These are phyloP conservation scores for Trichopria drosophilae DNA, from an alignment of 2,888 invertebrate genomes.

Conservation along the genomic window DNA sequence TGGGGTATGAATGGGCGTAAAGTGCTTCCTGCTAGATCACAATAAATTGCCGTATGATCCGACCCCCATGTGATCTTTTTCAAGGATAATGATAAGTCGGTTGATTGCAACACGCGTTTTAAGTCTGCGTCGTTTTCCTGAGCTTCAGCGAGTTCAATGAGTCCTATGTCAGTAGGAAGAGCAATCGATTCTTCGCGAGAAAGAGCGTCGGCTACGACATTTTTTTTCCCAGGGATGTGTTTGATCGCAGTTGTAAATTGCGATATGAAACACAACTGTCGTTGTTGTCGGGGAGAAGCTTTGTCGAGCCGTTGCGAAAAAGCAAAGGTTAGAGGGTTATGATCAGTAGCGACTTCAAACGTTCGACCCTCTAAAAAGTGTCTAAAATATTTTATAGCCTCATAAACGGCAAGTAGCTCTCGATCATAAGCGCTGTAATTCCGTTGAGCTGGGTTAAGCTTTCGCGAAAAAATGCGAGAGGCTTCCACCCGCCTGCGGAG, in stretches of 20 bases:
- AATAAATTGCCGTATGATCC: background rate
- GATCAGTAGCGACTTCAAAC: background rate
- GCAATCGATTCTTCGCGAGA: conserved; percentile 2
- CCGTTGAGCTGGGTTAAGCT: background rate
- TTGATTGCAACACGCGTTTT: background rate
- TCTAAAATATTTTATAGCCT: conserved; percentile 3
- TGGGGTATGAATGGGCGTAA: background rate
- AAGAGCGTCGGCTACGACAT: conserved; percentile 3
- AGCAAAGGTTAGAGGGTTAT: conserved; percentile 6
- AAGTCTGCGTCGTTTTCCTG: background rate
- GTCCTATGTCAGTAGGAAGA: too few relatives aligned
- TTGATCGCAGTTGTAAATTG: conserved; percentile 5
- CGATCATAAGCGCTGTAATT: conserved; percentile 11
- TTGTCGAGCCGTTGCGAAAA: background rate
- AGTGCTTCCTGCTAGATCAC: background rate
- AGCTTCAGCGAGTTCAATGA: too few relatives aligned
- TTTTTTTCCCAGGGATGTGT: background rate
- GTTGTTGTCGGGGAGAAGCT: conserved; percentile 7
- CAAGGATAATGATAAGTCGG: background rate
- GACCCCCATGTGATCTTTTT: background rate
- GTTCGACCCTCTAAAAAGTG: background rate
- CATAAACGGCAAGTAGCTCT: background rate
- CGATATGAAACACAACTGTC: background rate
- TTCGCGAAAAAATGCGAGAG: background rate
- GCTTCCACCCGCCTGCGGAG: too few relatives aligned